Evolutionary conservation across 1,140 invertebrate species (phyloP).

Genomic region (Galleria mellonella): DNA sequence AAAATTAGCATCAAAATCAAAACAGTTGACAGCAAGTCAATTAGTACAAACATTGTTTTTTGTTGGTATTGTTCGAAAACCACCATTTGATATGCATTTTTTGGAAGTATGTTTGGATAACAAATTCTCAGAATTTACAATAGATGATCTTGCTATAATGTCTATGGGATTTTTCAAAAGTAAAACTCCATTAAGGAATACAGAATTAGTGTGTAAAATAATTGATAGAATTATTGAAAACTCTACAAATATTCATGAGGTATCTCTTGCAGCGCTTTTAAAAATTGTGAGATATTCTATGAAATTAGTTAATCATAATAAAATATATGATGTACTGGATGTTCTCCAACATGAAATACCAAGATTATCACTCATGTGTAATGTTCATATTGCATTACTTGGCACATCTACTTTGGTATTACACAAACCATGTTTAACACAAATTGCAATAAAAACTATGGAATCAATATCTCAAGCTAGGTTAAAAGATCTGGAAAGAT

Average conservation of each 20-base stretch:
- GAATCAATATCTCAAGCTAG: constrained; percentile 48
- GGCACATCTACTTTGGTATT: constrained; percentile 60
- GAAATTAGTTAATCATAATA: constrained; percentile 28
- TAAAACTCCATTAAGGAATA: constrained; percentile 70
- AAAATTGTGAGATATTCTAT: constrained; percentile 73
- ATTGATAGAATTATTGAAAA: constrained; percentile 55
- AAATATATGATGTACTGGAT: constrained; percentile 51
- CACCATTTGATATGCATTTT: constrained; percentile 73
- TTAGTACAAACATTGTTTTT: constrained; percentile 75
- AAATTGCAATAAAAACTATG: constrained; percentile 44
- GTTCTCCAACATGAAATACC: constrained; percentile 58
- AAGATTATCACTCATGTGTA: constrained; percentile 60
- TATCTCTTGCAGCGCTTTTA: constrained; percentile 72
- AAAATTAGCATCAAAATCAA: constrained; percentile 64
- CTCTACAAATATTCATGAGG: constrained; percentile 65
- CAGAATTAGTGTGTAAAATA: constrained; percentile 60
- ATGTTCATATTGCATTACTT: constrained; percentile 74
- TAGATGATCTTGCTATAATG: constrained; percentile 76
- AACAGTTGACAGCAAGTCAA: constrained; percentile 65
- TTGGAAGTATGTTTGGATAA: constrained; percentile 71
- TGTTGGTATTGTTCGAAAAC: constrained; percentile 63
- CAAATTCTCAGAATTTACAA: constrained; percentile 55
- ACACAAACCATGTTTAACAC: constrained; percentile 48
- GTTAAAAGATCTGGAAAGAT: constrained; percentile 79
- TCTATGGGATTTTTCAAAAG: constrained; percentile 79